A percentile compares a stretch with the other conserved stretches of the same genome.
Evolutionary conservation across 2,797 vertebrate genomes (phyloP).

Genomic region (Odontamblyopus rebecca): DNA sequence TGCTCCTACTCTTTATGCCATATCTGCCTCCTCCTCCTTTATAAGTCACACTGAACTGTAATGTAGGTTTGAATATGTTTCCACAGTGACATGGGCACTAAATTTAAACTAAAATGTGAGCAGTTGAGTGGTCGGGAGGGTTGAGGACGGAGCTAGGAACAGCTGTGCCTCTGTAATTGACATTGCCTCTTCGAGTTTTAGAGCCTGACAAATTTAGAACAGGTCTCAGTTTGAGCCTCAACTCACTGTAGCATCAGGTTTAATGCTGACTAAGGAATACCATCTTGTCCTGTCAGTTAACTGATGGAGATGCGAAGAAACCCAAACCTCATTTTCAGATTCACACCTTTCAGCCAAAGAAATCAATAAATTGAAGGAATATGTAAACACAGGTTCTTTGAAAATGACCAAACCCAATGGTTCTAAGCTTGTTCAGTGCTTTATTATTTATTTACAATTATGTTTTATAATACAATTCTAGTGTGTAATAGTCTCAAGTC

Average conservation of each 20-base stretch:
- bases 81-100: background rate
- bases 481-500: background rate
- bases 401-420: background rate
- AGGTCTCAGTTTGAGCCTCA: slow-evolving; percentile 52
- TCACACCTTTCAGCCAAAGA: slow-evolving; percentile 19
- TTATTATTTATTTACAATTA: background rate
- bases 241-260: slow-evolving; percentile 60
- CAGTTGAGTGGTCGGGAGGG: slow-evolving; percentile 20
- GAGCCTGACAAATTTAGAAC: slow-evolving; percentile 71
- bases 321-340: background rate
- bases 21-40: slow-evolving; percentile 6
- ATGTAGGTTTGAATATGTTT: background rate
- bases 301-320: slow-evolving; percentile 45
- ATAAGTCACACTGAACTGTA: slow-evolving; percentile 5
- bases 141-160: slow-evolving; percentile 46
- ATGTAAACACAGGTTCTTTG: background rate
- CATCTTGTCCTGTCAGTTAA: slow-evolving; percentile 48
- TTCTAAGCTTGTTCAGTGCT: background rate
- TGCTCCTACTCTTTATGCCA: slow-evolving; percentile 14
- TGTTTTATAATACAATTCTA: background rate
- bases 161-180: slow-evolving; percentile 59
- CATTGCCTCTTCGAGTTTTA: slow-evolving; percentile 63
- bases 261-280: slow-evolving; percentile 75
- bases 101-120: slow-evolving; percentile 11
- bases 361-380: background rate